phyloP scores from a whole-genome alignment of 1,140 invertebrate genomes.

The Magallana angulata region DNA sequence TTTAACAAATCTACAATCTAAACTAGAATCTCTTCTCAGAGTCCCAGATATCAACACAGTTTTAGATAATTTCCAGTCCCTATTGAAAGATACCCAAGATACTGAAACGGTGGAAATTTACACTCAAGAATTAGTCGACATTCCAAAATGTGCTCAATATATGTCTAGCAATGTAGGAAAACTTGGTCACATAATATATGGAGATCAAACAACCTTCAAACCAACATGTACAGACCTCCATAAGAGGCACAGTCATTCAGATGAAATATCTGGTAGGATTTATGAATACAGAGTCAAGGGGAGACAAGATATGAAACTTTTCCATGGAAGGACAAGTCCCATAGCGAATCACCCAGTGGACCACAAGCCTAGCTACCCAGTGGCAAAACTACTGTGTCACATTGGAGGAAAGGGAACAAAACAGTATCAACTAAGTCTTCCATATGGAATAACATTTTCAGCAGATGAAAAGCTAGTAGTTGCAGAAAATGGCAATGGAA shows the following conservation, averaged over 20 bases:
- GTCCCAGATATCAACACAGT: constrained; percentile 41
- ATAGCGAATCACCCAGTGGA: neutral
- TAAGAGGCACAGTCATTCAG: neutral
- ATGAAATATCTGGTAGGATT: neutral
- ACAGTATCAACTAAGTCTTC: constrained; percentile 50
- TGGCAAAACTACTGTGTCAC: constrained; percentile 39
- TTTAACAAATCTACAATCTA: constrained; percentile 51
- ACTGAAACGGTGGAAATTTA: constrained; percentile 38
- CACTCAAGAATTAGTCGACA: constrained; percentile 27
- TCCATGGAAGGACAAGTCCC: neutral
- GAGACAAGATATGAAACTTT: neutral
- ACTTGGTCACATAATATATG: neutral
- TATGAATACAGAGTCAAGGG: neutral
- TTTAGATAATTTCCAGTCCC: constrained; percentile 26
- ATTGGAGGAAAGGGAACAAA: constrained; percentile 48
- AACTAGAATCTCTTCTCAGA: constrained; percentile 44
- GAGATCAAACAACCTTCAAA: neutral
- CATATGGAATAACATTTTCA: constrained; percentile 57
- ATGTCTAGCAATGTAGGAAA: constrained; percentile 13
- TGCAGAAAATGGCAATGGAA: constrained; percentile 57
- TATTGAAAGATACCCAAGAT: constrained; percentile 50
- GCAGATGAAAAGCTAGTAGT: constrained; percentile 53
- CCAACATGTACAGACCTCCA: neutral
- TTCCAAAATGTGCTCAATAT: constrained; percentile 26
- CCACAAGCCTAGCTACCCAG: neutral